Evolutionary conservation across 2,797 vertebrate genomes (phyloP).

Genomic region (Pterois miles): DNA sequence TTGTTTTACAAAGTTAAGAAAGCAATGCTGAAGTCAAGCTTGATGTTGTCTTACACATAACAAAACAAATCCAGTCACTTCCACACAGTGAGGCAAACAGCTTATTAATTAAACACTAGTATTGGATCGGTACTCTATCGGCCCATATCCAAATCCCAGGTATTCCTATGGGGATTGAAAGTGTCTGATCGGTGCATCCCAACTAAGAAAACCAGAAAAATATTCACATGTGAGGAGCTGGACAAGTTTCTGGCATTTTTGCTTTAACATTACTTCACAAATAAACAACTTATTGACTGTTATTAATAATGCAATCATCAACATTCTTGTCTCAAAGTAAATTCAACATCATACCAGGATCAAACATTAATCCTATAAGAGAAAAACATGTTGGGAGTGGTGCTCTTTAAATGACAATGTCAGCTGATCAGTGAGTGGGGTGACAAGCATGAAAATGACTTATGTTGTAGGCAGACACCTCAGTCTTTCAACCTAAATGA

Average conservation of each 20-base stretch:
- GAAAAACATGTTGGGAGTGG: conserved; percentile 54
- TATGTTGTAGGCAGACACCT: conserved; percentile 8
- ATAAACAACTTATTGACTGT: background rate
- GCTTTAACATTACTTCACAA: background rate
- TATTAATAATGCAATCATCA: background rate
- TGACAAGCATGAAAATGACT: conserved; percentile 53
- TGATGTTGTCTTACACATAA: no score
- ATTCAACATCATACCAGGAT: conserved; percentile 5
- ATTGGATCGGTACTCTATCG: no score
- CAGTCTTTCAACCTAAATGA: background rate
- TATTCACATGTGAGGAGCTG: background rate
- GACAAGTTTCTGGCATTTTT: background rate
- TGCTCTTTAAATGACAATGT: conserved; percentile 45
- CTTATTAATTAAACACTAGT: no score
- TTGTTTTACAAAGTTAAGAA: no score
- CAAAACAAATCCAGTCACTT: no score
- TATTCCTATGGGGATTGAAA: no score
- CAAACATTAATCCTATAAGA: conserved; percentile 7
- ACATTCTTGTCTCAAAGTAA: background rate
- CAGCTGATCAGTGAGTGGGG: conserved; percentile 52
- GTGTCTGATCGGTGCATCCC: no score
- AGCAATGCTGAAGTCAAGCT: no score
- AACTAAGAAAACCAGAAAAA: background rate
- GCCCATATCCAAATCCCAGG: no score
- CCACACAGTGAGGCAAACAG: no score